These are phyloP conservation scores for Calameuta pallipes DNA, from an alignment of 2,888 invertebrate genomes.

Conservation along the genomic window DNA sequence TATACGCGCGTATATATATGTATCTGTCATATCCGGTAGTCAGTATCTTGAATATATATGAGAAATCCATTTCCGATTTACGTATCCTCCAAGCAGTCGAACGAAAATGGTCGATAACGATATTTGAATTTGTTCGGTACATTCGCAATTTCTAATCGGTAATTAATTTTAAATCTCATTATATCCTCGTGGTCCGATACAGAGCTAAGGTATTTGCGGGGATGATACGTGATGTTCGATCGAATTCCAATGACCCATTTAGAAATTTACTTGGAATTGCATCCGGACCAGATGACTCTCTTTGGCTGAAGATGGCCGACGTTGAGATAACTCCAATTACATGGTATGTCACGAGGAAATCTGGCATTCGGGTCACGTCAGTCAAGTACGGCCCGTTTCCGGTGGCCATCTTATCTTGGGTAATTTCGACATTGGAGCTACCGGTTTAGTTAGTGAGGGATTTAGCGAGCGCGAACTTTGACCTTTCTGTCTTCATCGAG, in stretches of 20 bases:
- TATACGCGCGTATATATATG: background rate
- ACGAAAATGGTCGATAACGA: background rate
- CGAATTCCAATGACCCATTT: slow-evolving; percentile 22
- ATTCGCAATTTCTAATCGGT: background rate
- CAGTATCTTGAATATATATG: background rate
- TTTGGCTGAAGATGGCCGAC: slow-evolving; percentile 41
- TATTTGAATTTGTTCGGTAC: background rate
- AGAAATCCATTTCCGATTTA: background rate
- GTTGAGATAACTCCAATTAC: slow-evolving; percentile 50
- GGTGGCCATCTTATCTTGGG: slow-evolving; percentile 27
- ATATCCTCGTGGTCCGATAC: background rate
- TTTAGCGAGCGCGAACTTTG: background rate
- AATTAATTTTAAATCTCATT: background rate
- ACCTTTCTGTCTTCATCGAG: background rate
- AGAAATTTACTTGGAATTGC: background rate
- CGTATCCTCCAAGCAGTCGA: background rate
- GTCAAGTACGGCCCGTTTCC: slow-evolving; percentile 39
- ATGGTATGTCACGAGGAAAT: slow-evolving; percentile 43
- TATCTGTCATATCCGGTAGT: background rate
- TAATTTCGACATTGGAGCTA: slow-evolving; percentile 25
- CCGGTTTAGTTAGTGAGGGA: background rate
- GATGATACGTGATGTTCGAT: background rate
- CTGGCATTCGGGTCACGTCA: slow-evolving; percentile 50
- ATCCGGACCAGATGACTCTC: slow-evolving; percentile 14
- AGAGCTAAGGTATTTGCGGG: background rate